These are phyloP conservation scores for Dryocosmus kuriphilus DNA, from an alignment of 2,888 invertebrate genomes.

Conservation along the genomic window DNA sequence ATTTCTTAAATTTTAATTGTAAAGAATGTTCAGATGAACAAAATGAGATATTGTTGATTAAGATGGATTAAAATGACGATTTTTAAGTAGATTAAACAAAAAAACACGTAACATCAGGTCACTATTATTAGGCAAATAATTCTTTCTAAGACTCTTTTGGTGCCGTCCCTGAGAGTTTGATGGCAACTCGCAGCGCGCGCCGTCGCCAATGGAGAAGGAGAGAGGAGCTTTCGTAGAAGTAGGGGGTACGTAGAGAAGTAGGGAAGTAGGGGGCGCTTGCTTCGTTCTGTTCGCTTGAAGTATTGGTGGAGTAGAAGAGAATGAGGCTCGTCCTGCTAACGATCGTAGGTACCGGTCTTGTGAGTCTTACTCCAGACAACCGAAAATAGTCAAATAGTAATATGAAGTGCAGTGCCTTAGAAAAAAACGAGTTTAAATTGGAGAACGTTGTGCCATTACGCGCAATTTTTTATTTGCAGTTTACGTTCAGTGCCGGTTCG, in stretches of 20 bases:
- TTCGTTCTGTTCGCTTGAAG: neutral
- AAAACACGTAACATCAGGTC: no score
- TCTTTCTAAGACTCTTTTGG: no score
- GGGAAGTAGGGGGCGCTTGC: conserved; percentile 10
- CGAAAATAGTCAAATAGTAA: conserved; percentile 3
- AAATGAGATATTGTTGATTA: no score
- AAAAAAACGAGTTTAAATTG: neutral
- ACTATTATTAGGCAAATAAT: no score
- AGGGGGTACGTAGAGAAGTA: conserved; percentile 42
- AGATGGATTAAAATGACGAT: no score
- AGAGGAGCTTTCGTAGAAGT: conserved; percentile 30
- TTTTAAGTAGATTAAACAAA: no score
- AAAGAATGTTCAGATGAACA: no score
- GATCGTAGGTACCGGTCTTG: conserved; percentile 15
- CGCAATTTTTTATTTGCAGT: conserved; percentile 48
- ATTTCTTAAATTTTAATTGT: no score
- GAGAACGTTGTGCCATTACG: conserved; percentile 47
- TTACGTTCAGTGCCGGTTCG: conserved; percentile 43
- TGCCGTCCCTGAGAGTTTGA: conserved; percentile 6
- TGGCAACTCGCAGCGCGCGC: conserved; percentile 53
- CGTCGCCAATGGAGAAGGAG: neutral
- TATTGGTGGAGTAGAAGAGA: conserved; percentile 23
- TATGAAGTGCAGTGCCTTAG: conserved; percentile 28
- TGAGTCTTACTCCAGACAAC: conserved; percentile 16
- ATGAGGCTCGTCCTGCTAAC: conserved; percentile 34